Percentiles rank a stretch among this genome's conserved stretches.
phyloP scores from a whole-genome alignment of 2,888 invertebrate genomes.

The Lasioglossum leucozonium region DNA sequence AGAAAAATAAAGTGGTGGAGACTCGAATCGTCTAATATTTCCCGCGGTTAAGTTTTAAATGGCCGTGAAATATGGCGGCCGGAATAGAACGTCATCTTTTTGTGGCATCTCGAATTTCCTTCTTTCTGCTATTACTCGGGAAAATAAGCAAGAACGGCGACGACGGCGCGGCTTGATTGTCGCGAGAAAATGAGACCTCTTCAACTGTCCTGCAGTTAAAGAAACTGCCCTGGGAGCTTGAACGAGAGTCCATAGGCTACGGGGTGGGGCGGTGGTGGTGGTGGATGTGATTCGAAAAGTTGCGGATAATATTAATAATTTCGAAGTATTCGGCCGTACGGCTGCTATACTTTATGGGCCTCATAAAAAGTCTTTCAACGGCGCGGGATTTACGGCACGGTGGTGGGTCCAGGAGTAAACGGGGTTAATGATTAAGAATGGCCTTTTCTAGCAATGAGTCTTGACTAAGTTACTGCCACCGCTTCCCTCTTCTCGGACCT shows the following conservation, averaged over 20 bases:
- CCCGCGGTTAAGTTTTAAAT: background rate
- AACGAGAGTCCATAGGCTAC: background rate
- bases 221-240: background rate
- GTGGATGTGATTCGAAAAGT: background rate
- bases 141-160: background rate
- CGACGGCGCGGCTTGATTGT: background rate
- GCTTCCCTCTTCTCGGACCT: background rate
- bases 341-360: background rate
- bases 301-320: slow-evolving; percentile 10
- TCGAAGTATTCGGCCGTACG: background rate
- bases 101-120: slow-evolving; percentile 2
- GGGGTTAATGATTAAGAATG: slow-evolving; percentile 2
- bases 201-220: background rate
- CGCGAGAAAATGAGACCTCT: background rate
- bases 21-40: background rate
- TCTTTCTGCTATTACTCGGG: background rate
- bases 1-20: background rate
- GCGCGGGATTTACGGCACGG: background rate
- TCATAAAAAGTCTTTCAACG: slow-evolving; percentile 14
- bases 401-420: background rate
- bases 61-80: background rate
- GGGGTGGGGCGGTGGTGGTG: no score
- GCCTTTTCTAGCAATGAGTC: background rate
- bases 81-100: slow-evolving; percentile 16
- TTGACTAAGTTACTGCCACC: background rate